Percentiles rank a stretch among this genome's conserved stretches.
Conservation (phyloP, 2,888 invertebrate genomes). For the Parascotia fuliginaria region DNA sequence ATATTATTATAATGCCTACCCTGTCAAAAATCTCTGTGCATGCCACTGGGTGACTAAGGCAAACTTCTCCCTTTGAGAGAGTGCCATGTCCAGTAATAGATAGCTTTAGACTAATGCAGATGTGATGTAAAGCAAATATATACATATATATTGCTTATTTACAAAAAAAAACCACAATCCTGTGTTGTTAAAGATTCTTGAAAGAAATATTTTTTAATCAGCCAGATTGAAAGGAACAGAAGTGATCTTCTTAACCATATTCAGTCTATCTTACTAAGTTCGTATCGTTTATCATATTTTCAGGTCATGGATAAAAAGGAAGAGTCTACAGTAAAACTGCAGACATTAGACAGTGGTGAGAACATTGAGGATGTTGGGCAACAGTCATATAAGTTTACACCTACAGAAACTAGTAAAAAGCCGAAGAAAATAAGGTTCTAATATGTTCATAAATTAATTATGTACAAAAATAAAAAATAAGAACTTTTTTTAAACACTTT, state of each 20-base stretch:
- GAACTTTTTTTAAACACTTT: background rate
- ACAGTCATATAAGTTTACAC: slow-evolving; percentile 38
- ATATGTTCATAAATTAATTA: slow-evolving; percentile 1
- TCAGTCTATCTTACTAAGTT: too few species aligned
- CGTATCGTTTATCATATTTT: slow-evolving; percentile 36
- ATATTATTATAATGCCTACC: too few species aligned
- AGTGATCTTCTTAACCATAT: too few species aligned
- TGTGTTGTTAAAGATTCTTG: background rate
- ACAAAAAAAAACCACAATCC: background rate
- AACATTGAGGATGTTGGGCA: slow-evolving; percentile 75
- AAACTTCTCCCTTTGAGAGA: too few species aligned
- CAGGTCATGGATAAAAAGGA: slow-evolving; percentile 74
- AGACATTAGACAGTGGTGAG: slow-evolving; percentile 66
- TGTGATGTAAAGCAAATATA: background rate
- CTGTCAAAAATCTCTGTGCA: too few species aligned
- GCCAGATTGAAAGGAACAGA: too few species aligned
- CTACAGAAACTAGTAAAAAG: slow-evolving; percentile 55
- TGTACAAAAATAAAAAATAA: slow-evolving; percentile 14
- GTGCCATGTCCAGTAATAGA: too few species aligned
- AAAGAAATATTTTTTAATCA: too few species aligned
- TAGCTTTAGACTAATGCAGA: too few species aligned
- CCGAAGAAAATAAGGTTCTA: slow-evolving; percentile 80
- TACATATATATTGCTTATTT: background rate
- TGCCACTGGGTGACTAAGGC: too few species aligned
- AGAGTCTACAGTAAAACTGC: slow-evolving; percentile 74